Evolutionary conservation across 2,797 vertebrate genomes (phyloP), one percentile per base, ranked within the genome.

Genomic region (Carcharodon carcharias): DNA sequence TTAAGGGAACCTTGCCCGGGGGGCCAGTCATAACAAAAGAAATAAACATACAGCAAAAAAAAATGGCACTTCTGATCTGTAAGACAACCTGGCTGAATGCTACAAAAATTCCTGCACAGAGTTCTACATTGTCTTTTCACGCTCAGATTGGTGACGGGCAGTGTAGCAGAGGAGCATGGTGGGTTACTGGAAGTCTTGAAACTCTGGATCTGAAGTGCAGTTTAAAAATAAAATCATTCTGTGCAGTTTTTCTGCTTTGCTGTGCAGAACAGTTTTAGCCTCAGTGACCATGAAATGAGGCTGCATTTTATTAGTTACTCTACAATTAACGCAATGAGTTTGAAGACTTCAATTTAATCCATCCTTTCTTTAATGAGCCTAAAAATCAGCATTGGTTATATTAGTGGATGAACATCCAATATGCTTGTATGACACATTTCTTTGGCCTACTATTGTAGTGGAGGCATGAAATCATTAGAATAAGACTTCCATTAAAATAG

Each of bases 361-460:
- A 54, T 73, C 94, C 94, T 56, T 73, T 95, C 94, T 56, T 95
- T 58, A 95, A 73, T 93, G 61, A 65, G 61, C 18, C 91, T 45
- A 26, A 18, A 93, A 65, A 45, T 21, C 61, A 40, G n/a, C n/a
- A 26, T n/a, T 45, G 63, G n/a, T 63, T n/a, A 45, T 93, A 65
- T 65, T 67, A 65, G 91, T 12, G 61, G 61, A 67, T 93, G n/a
- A 93, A 93, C n/a, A 65, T 21, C 0, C n/a, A 45, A 45, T n/a
- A 11, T 21, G 23, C 63, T 4, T 93, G 91, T 28, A 67, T 11
- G 14, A 45, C 35, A 26, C 45, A 45, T 67, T 8, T 67, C 65
- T 67, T 67, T 61, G n/a, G 58, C 23, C 6, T 26, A 61, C 31
- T 91, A 26, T 93, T 67, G 7, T 67, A n/a, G 63, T 67, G 8